Evolutionary conservation across 2,797 vertebrate species (phyloP), one percentile per base, ranked within the genome.

Genomic region (Lutjanus campechanus): DNA sequence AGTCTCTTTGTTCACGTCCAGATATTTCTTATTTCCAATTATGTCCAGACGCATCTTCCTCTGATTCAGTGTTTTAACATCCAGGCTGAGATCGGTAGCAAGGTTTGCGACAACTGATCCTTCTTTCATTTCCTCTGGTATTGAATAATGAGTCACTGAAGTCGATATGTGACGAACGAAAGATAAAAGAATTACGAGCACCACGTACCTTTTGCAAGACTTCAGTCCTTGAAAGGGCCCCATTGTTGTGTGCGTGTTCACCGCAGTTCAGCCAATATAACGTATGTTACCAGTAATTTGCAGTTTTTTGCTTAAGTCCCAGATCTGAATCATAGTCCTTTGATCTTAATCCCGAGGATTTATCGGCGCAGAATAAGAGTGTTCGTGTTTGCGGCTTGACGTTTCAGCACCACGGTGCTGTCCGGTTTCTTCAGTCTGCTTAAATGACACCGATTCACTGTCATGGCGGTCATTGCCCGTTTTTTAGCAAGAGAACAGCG

Each of bases 71-170:
- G 93, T 91, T 61, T 71, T 88, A 2, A 75, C 20, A 13, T 86
- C 82, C 1, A 96, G 81, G 4, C 87, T 85, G 61, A 96, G 78
- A 77, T 96, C 95, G 4, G 85, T 78, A 0, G 93, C 92, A 36
- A 96, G 74, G 73, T 93, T 95, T 2, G 93, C 93, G 7, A 96
- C 90, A 16, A 95, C 75, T 0, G 88, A 91, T 8, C 92, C 92
- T 67, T 77, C 86, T 56, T 94, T 90, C 88, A 91, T 85, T 74
- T 96, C 95, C 22, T 96, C 96, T 0, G 86, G 85, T 88, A 95
- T 63, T 7, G 51, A 54, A 7, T 54, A 54, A 20, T 54, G 51
- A 54, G 51, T 54, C 51, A 54, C 51, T 7, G 51, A 54, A 2
- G 51, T 17, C 50, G 4, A 1, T 41, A 7, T 5, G 7, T 7